Base-by-base conservation (phyloP, 1,140 invertebrate species). In the Goniozus legneri region DNA sequence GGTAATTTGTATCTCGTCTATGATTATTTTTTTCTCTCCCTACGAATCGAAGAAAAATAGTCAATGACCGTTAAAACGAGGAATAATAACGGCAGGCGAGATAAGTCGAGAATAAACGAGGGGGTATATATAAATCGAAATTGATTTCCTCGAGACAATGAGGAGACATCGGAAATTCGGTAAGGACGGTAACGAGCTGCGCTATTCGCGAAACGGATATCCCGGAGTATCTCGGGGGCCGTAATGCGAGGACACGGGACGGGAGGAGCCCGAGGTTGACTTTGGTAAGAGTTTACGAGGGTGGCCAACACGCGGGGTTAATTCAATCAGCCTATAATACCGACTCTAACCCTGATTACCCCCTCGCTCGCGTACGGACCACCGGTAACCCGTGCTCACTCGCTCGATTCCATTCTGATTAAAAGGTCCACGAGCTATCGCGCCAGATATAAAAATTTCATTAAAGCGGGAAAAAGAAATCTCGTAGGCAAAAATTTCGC, bases 251-350 rank as follows among this genome's bases (percentile, higher is more conserved):
- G 60, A 72, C 71, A 72, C 52, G 67, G 60, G 69, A 69, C 68
- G 65, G 71, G 71, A 69, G 71, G 71, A 73, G 68, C 52, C 48
- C 47, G 56, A 60, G 61, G 56, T 64, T 71, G 68, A 73, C 69
- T 73, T 72, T 72, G 69, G 68, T 65, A 70, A 69, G 67, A 71
- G 67, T 73, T 73, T 73, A 73, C 61, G 71, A 73, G 68, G 67
- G 60, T 60, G 62, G 67, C 66, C 55, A 66, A 69, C 57, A 65
- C 59, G n/a, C n/a, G 59, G 56, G 65, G 65, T 71, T 72, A 72
- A 71, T 73, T 71, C 64, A 69, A 73, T 73, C 68, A 65, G 60
- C 66, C 65, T 59, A 69, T 65, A 70, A 71, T 71, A 60, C 64
- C 57, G 52, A 60, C 64, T 66, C 62, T 69, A 68, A 71, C 65